Base-by-base conservation (phyloP, 1,140 invertebrate genomes). In the Lerema accius region DNA sequence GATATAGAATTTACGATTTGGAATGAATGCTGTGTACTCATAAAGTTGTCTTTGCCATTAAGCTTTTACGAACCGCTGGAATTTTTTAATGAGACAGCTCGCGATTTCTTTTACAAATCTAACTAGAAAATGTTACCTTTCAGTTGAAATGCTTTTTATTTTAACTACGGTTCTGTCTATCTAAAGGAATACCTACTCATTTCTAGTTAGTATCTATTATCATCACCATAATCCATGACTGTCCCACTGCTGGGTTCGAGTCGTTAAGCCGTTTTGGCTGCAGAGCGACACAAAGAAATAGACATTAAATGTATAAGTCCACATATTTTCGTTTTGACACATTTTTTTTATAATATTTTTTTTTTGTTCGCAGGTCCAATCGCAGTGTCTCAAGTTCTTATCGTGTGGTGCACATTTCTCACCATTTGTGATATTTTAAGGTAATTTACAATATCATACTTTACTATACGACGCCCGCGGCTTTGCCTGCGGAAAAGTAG, bases 1-100 rank as follows among this genome's bases (percentile, higher is more conserved):
- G 28, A 32, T 32, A 32, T 32, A 7, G 28, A 32, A 32, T 32
- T 32, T 32, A 37, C 35, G 35, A 37, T 37, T 37, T 11, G 35
- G n/a, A 37, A 37, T 37, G 35, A 37, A 37, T 37, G 35, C 35
- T 37, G 35, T 37, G 35, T 37, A 37, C 35, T 37, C 35, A n/a
- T 37, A 37, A 37, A 37, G 35, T 11, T 37, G 35, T 37, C 35
- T 37, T 37, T 37, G n/a, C 35, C n/a, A 37, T 37, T 37, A 37
- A 37, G n/a, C 35, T 37, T 37, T 37, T 11, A 37, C 10, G 35
- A n/a, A 37, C 35, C n/a, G 35, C 35, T 37, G 35, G 35, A 37
- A 37, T 37, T 37, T 37, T 37, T 37, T 37, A 37, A 37, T 37
- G 35, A 37, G 35, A 37, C 35, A 37, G 35, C 35, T 37, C 35